Evolutionary conservation across 2,797 vertebrate genomes (phyloP).

Genomic region (Catamblyrhynchus diadema): DNA sequence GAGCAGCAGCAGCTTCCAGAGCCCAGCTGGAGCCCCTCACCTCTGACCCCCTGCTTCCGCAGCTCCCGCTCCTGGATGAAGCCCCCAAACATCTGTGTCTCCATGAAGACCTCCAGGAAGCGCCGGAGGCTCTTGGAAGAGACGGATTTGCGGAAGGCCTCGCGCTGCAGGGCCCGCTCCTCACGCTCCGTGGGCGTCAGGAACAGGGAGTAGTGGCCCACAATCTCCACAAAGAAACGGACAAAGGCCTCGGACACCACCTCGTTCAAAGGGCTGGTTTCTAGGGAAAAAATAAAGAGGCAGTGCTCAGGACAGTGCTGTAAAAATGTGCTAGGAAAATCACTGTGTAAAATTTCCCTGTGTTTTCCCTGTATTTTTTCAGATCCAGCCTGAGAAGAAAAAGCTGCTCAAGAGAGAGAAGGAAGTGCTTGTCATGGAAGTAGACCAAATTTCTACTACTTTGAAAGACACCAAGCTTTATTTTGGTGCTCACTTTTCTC

Average conservation of each 20-base stretch:
- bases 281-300: conserved; percentile 45
- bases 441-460: not conserved
- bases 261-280: conserved; percentile 84
- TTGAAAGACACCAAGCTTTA: not conserved
- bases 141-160: conserved; percentile 93
- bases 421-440: not conserved
- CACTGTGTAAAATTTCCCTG: not conserved
- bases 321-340: not conserved
- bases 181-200: conserved; percentile 85
- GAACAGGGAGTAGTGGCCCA: conserved; percentile 94
- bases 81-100: conserved; percentile 94
- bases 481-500: not conserved
- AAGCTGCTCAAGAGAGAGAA: not conserved
- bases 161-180: conserved; percentile 86
- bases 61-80: conserved; percentile 95
- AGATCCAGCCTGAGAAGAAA: not conserved
- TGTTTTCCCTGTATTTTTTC: not conserved
- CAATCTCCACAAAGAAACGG: conserved; percentile 96
- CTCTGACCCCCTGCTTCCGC: conserved; percentile 88
- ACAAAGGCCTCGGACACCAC: conserved; percentile 96
- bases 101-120: conserved; percentile 98
- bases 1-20: not conserved
- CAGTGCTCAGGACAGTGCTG: not conserved
- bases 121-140: conserved; percentile 92
- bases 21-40: conserved; percentile 66